Evolutionary conservation across 2,797 vertebrate species (phyloP).

Genomic region (Sebastiscus albofasciatus): DNA sequence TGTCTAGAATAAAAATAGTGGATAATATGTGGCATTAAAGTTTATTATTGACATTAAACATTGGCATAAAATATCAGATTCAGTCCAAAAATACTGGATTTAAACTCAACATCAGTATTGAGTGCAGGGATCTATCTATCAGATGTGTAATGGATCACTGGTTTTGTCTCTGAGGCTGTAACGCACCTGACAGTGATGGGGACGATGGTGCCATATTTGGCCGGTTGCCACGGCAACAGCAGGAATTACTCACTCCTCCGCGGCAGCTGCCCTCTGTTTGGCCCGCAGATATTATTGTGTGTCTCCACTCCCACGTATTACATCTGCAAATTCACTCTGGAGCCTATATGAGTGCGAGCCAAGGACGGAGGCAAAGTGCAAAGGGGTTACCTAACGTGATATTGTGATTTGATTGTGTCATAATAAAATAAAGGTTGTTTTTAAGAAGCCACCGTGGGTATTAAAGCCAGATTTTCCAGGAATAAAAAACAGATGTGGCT

Average conservation of each 20-base stretch:
- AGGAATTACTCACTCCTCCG: constrained; percentile 41
- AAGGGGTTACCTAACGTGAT: not conserved
- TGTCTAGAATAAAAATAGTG: not conserved
- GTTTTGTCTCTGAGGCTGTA: not conserved
- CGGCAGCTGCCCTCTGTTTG: constrained; percentile 33
- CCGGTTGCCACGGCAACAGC: constrained; percentile 57
- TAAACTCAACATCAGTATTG: not conserved
- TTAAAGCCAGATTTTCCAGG: not conserved
- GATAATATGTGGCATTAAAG: not conserved
- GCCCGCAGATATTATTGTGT: constrained; percentile 29
- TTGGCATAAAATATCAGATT: not conserved
- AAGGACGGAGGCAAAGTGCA: not conserved
- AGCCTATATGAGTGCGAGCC: not conserved
- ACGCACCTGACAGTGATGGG: constrained; percentile 21
- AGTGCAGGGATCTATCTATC: not conserved
- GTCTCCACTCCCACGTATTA: constrained; percentile 50
- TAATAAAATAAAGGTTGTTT: not conserved
- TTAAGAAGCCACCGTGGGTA: not conserved
- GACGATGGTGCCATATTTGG: constrained; percentile 40
- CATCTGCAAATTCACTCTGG: constrained; percentile 23
- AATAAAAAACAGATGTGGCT: not conserved
- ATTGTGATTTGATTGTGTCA: not conserved
- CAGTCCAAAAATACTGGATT: not conserved
- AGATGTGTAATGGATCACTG: not conserved
- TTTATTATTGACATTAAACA: not conserved